Evolutionary conservation across 2,797 vertebrate species (phyloP), one percentile per base, ranked within the genome.

Genomic region (Nannoperca australis): DNA sequence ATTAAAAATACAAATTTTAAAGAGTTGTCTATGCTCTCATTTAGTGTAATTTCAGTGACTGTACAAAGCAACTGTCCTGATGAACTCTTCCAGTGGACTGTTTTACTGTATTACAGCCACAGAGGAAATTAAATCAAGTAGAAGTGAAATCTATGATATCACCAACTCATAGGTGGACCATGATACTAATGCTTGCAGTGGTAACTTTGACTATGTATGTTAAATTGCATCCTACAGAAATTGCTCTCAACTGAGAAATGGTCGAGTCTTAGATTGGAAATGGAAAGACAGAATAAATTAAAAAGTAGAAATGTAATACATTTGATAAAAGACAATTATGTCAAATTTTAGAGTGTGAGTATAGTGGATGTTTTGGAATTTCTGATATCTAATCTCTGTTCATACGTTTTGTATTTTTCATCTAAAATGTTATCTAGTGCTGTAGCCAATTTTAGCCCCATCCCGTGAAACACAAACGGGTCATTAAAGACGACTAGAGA

Each of bases 401-500:
- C n/a, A 36, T 47, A 22, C 1, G 0, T 51, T 42, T 10, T 44
- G 34, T 38, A 27, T 45, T 72, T 50, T 65, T 32, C 42, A 14
- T 36, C 15, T 17, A 7, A 45, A 38, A 55, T 55, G 7, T 32
- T 54, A 71, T 36, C 36, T 36, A 18, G 1, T 34, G 18, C 34
- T 20, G 0, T 54, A 36, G 15, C 7, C 24, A 36, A 22, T 74
- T 69, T 63, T 45, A 74, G 27, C 17, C 15, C 60, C 4, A 50
- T 47, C 5, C 2, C 5, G 5, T 50, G 18, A 65, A 62, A 69
- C 17, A 44, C 55, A 73, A 73, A 55, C 38, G 50, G 40, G 15
- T 53, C 67, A 71, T 79, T 83, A 74, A 65, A 76, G 18, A 54
- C 2, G 36, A 66, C 34, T 66, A 47, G 18, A 40, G 60, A 68